These are phyloP conservation scores for Andrena chrysosceles DNA, from an alignment of 2,888 invertebrate species.

Conservation along the genomic window DNA sequence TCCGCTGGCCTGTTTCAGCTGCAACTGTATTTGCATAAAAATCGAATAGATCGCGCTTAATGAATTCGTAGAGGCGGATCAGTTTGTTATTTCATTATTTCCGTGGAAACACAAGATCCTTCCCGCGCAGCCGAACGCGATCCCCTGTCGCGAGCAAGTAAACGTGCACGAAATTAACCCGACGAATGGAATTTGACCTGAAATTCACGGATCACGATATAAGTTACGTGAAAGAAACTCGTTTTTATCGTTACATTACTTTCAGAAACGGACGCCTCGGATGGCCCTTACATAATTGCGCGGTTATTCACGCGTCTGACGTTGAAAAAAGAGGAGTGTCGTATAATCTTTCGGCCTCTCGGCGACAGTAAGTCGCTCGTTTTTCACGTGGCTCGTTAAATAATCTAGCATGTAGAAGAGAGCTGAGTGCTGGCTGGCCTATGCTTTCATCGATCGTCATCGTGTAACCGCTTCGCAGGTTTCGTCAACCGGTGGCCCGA, in stretches of 20 bases:
- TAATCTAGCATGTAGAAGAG: constrained; percentile 16
- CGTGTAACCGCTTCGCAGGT: not conserved
- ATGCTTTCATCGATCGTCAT: not conserved
- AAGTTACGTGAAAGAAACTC: constrained; percentile 3
- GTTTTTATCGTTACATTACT: constrained; percentile 12
- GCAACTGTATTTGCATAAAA: not conserved
- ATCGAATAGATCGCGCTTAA: not conserved
- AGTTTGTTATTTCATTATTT: not conserved
- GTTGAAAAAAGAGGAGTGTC: constrained; percentile 1
- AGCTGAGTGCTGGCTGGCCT: not conserved
- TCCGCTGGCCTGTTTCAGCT: not conserved
- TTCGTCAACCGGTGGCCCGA: not conserved
- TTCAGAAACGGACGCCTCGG: not conserved
- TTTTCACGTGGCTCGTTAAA: not conserved
- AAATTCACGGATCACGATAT: not conserved
- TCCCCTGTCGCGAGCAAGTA: not conserved
- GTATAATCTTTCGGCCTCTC: not conserved
- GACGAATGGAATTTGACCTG: not conserved
- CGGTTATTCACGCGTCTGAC: not conserved
- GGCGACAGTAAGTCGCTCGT: not conserved
- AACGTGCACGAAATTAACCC: constrained; percentile 3
- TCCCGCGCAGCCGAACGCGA: not conserved
- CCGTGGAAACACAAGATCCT: no score
- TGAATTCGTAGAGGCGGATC: not conserved
- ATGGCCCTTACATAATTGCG: constrained; percentile 31